A percentile compares a stretch with the other conserved stretches of the same genome.
These are phyloP conservation scores for Camelus dromedarius DNA, from an alignment of 2,113 vertebrate species.

Conservation along the genomic window DNA sequence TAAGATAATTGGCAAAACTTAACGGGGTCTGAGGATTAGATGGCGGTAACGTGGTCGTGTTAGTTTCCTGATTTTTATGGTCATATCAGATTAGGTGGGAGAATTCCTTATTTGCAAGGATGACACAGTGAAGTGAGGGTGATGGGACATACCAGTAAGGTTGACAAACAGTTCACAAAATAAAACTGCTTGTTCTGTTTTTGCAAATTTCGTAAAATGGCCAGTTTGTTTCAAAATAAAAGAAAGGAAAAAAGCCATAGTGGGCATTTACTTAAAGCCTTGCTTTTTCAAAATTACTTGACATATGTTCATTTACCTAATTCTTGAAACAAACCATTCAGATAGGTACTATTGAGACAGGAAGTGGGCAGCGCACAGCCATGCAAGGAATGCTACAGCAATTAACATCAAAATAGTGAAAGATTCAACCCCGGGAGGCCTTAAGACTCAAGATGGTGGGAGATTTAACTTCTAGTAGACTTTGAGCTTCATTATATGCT, in stretches of 20 bases:
- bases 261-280: neutral
- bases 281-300: neutral
- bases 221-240: neutral
- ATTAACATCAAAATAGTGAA: too few relatives aligned
- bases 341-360: too few relatives aligned
- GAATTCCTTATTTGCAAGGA: neutral
- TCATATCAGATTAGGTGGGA: neutral
- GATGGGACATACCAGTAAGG: neutral
- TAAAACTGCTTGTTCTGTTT: neutral
- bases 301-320: neutral
- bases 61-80: neutral
- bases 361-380: too few relatives aligned
- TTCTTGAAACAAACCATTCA: neutral
- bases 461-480: too few relatives aligned
- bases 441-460: too few relatives aligned
- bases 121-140: neutral
- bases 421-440: too few relatives aligned
- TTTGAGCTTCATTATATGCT: too few relatives aligned
- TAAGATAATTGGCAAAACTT: neutral
- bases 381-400: too few relatives aligned
- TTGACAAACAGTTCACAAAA: neutral
- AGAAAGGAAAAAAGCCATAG: neutral
- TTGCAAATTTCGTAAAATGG: neutral
- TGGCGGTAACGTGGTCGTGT: too few relatives aligned
- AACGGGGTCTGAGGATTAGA: neutral